Conservation (phyloP, 2,888 invertebrate species). For the Pocota personata region DNA sequence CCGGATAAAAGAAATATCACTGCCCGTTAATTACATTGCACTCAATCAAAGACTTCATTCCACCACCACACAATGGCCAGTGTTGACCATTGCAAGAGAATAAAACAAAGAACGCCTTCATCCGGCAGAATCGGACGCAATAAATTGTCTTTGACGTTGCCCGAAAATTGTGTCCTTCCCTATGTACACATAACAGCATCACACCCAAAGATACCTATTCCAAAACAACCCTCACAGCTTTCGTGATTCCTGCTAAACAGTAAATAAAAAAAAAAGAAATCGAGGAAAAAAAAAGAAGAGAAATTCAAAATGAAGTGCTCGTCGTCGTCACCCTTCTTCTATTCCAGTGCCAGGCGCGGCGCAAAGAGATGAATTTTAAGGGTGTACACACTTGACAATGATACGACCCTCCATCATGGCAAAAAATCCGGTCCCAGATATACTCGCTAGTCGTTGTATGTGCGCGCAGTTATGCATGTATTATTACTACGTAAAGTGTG, state of each 20-base stretch:
- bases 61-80: conserved; percentile 15
- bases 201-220: conserved; percentile 21
- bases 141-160: conserved; percentile 44
- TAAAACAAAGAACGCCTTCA: conserved; percentile 12
- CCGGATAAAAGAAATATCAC: conserved; percentile 16
- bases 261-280: neutral
- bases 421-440: conserved; percentile 42
- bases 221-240: conserved; percentile 16
- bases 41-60: conserved; percentile 32
- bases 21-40: conserved; percentile 48
- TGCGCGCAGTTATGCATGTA: conserved; percentile 40
- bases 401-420: conserved; percentile 52
- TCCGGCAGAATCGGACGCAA: conserved; percentile 28
- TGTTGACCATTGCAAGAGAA: neutral
- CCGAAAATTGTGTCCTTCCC: conserved; percentile 52
- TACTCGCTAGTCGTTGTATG: neutral
- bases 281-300: neutral
- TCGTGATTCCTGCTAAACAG: neutral
- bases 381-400: conserved; percentile 69
- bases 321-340: conserved; percentile 61
- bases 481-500: conserved; percentile 66
- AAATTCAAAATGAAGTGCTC: conserved; percentile 69
- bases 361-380: conserved; percentile 61
- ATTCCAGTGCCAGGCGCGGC: conserved; percentile 15
- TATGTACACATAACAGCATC: conserved; percentile 42